Base-by-base conservation (phyloP, 2,888 invertebrate genomes). In the Pollenia angustigena region DNA sequence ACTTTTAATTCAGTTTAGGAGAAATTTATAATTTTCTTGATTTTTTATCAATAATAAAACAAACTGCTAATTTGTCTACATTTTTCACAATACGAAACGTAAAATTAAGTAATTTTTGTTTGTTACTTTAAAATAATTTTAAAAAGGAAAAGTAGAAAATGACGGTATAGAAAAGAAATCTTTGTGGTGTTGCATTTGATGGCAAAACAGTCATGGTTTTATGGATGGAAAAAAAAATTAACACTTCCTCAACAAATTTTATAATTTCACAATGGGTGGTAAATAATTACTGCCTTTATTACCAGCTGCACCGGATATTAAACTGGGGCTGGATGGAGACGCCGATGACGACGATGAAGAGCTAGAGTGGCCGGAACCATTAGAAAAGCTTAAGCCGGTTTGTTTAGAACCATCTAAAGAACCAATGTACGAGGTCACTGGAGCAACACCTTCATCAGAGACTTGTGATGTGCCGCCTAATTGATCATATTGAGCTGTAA, bases 361-460 rank as follows among this genome's bases (percentile, higher is more conserved):
- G 32, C 14, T 48, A 6, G 74, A 23, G 16, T 23, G 58, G 9
- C 62, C 48, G 56, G 75, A 71, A 32, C 48, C 42, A 42, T 18
- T 75, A 10, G 74, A 16, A 46, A 82, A 71, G 8, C 69, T 40
- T 10, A 76, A 54, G n/a, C 18, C 1, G 1, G 52, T 8, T 23
- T 18, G 4, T 78, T 79, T 42, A 64, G 84, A 89, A 16, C 89
- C 89, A 69, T 91, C 91, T 62, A 93, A 82, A 0, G 91, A 86
- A 14, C 93, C 93, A 81, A 93, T 91, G 0, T 93, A 93, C 0
- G 93, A 93, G 23, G 92, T 90, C 9, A 93, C 90, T 10, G 93
- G 93, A 3, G 93, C 93, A 46, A 93, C 84, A 40, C 93, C 93
- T 88, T 93, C 93, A 88, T 93, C 93, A 3, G 92, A 92, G 8